These are phyloP conservation scores for Sphyrna mokarran DNA, from an alignment of 2,113 vertebrate species.

Conservation along the genomic window DNA sequence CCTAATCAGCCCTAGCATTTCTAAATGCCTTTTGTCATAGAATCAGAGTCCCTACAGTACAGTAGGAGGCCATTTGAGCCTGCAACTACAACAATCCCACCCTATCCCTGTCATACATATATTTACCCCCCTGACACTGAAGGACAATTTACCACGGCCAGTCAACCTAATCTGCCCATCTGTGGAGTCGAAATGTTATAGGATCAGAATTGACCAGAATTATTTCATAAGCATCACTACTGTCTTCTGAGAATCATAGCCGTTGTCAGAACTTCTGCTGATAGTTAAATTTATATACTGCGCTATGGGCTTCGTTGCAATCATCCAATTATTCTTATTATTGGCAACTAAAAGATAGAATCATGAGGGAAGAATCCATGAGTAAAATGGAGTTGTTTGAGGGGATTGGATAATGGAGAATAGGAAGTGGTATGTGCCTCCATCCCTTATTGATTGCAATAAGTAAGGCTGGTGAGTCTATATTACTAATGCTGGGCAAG, in stretches of 20 bases:
- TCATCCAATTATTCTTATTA: not conserved
- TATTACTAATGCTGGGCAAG: not conserved
- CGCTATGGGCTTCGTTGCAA: not conserved
- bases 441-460: slow-evolving; percentile 19
- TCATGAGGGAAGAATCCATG: not conserved
- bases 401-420: not conserved
- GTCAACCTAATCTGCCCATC: too few relatives aligned
- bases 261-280: not conserved
- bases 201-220: not conserved
- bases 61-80: too few relatives aligned
- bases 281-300: not conserved
- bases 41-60: too few relatives aligned
- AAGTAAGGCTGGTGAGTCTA: not conserved
- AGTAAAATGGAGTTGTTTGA: not conserved
- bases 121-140: too few relatives aligned
- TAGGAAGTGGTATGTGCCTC: not conserved
- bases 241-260: not conserved
- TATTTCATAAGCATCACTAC: not conserved
- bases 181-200: not conserved
- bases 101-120: too few relatives aligned
- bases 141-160: too few relatives aligned
- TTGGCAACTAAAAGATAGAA: not conserved
- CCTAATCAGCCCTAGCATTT: too few relatives aligned
- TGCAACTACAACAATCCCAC: too few relatives aligned
- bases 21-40: too few relatives aligned